phyloP scores from a whole-genome alignment of 2,797 vertebrate genomes.

The Sebastes goodei region DNA sequence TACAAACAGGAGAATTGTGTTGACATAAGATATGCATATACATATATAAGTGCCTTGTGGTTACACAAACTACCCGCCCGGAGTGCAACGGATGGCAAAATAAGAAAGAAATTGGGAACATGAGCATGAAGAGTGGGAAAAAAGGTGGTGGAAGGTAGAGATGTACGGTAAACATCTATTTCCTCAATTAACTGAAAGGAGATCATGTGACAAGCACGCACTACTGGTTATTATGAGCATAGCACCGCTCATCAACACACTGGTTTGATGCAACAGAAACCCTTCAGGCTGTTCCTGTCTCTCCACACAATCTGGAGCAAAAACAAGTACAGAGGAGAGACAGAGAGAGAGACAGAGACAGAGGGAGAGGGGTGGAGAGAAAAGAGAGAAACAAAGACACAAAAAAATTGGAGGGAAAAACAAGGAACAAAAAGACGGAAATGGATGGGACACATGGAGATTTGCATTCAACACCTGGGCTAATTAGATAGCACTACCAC shows the following conservation, averaged over 20 bases:
- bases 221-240: constrained; percentile 6
- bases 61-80: not conserved
- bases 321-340: constrained; percentile 27
- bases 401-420: constrained; percentile 14
- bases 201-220: not conserved
- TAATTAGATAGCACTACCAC: not conserved
- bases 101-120: not conserved
- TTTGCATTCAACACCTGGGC: constrained; percentile 34
- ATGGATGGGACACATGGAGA: not conserved
- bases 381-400: not conserved
- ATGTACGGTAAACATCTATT: not conserved
- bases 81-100: not conserved
- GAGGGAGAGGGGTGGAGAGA: not conserved
- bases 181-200: not conserved
- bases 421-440: constrained; percentile 32
- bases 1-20: not conserved
- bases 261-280: constrained; percentile 43
- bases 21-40: not conserved
- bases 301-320: constrained; percentile 22
- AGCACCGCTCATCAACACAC: constrained; percentile 1
- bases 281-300: constrained; percentile 51
- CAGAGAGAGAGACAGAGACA: not conserved
- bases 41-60: not conserved
- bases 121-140: not conserved
- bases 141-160: not conserved